Conservation (phyloP, 2,797 vertebrate genomes). For the Cirrhinus mrigala region DNA sequence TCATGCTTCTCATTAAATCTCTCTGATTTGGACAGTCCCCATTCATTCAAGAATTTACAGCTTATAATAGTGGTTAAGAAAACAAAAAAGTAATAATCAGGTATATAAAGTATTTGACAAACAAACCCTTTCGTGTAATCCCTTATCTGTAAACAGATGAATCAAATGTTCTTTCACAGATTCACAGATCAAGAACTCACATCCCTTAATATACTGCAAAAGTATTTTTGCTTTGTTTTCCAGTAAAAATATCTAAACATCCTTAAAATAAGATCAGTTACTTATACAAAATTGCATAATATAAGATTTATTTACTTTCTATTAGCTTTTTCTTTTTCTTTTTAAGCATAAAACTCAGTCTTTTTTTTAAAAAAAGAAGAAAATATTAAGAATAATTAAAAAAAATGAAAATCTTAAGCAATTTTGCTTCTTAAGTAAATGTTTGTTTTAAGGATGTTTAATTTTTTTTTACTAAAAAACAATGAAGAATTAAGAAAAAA, state of each 20-base stretch:
- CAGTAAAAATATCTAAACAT: not conserved
- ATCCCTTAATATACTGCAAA: not conserved
- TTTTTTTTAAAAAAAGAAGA: not conserved
- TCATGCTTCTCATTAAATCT: not conserved
- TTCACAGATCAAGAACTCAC: not conserved
- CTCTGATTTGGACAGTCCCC: not conserved
- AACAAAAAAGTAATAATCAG: not conserved
- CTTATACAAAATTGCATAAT: not conserved
- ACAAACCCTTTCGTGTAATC: not conserved
- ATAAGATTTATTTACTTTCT: not conserved
- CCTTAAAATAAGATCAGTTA: not conserved
- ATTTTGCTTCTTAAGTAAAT: not conserved
- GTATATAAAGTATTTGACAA: conserved; percentile 16
- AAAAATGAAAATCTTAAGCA: not conserved
- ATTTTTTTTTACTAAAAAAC: not conserved
- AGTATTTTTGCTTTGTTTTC: not conserved
- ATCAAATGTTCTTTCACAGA: not conserved
- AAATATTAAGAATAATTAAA: not conserved
- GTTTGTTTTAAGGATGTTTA: not conserved
- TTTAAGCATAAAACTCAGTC: not conserved
- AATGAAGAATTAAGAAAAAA: not conserved
- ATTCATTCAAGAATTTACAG: conserved; percentile 1
- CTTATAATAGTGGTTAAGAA: conserved; percentile 3
- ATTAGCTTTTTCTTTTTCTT: not conserved
- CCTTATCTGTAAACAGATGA: not conserved